Evolutionary conservation across 2,113 vertebrate genomes (phyloP), one percentile per base, ranked within the genome.

Genomic region (Brienomyrus longianalis): DNA sequence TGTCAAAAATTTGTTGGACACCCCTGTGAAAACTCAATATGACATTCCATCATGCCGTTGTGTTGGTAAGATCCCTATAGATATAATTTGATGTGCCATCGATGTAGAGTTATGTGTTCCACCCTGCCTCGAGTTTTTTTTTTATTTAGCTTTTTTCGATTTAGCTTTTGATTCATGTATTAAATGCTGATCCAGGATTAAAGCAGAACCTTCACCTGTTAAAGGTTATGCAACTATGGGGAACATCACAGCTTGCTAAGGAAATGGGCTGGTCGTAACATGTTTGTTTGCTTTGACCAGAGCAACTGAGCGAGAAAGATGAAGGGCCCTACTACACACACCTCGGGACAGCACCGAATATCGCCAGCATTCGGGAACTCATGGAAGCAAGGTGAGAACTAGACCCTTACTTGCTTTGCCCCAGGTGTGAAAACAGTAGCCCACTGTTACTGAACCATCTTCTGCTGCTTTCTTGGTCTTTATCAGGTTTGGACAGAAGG

Each of bases 321-420:
- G 98, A 99, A 96, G 98, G 98, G 90, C 98, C 98, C 92, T 99
- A 98, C 95, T 99, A 99, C 95, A 99, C 98, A 92, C 98, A 99
- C 93, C 96, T 99, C 94, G 98, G 98, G 93, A 96, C 98, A 95
- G 97, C 98, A 93, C 97, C 97, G 90, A 98, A 95, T 94, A 96
- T 99, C 93, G 94, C 97, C 94, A 96, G 95, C 93, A 98, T 99
- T 95, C 97, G 98, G 92, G 96, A 98, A 94, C 93, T 96, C 91
- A 98, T 99, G 97, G 98, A 99, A 96, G 97, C 97, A 95, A 97
- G 98, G 98, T 99, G 95, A 96, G 83, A 89, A 51, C 43, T 27
- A 17, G 43, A 84, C 21, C 17, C 45, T 47, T 45, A 17, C 88
- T 1, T 39, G 8, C 85, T 59, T 87, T 19, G 88, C 91, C 47